Conservation (phyloP, 2,113 vertebrate genomes). For the Morone chrysops region DNA sequence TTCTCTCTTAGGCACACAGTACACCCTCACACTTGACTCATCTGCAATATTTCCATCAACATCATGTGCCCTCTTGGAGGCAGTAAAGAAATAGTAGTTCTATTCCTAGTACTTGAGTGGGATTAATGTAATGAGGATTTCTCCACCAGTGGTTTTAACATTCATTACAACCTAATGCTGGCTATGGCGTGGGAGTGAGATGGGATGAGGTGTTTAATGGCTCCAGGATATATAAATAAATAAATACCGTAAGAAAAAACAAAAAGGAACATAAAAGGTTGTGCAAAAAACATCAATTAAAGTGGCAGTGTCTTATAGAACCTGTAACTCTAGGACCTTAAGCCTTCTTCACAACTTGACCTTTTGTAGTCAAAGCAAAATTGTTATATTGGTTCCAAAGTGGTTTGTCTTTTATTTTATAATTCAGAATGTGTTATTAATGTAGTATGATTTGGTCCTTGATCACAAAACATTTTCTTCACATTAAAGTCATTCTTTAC, state of each 20-base stretch:
- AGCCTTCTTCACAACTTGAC: not conserved
- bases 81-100: slow-evolving; percentile 71
- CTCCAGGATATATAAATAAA: slow-evolving; percentile 33
- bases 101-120: slow-evolving; percentile 75
- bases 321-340: not conserved
- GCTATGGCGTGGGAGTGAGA: slow-evolving; percentile 27
- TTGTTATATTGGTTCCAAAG: not conserved
- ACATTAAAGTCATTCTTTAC: slow-evolving; percentile 24
- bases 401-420: not conserved
- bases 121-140: slow-evolving; percentile 74
- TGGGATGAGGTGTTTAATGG: slow-evolving; percentile 24
- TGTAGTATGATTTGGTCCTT: slow-evolving; percentile 20
- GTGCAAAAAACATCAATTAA: slow-evolving; percentile 36
- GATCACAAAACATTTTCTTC: slow-evolving; percentile 11
- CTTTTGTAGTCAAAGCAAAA: not conserved
- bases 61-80: slow-evolving; percentile 62
- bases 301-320: slow-evolving; percentile 24
- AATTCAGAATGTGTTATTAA: not conserved
- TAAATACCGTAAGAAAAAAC: slow-evolving; percentile 9
- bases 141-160: slow-evolving; percentile 60
- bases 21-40: slow-evolving; percentile 73
- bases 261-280: slow-evolving; percentile 10
- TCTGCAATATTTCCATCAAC: slow-evolving; percentile 59
- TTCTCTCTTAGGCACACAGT: slow-evolving; percentile 50
- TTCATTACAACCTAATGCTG: slow-evolving; percentile 62